Base-by-base conservation (phyloP, 2,888 invertebrate genomes). In the Xiphydria camelus region DNA sequence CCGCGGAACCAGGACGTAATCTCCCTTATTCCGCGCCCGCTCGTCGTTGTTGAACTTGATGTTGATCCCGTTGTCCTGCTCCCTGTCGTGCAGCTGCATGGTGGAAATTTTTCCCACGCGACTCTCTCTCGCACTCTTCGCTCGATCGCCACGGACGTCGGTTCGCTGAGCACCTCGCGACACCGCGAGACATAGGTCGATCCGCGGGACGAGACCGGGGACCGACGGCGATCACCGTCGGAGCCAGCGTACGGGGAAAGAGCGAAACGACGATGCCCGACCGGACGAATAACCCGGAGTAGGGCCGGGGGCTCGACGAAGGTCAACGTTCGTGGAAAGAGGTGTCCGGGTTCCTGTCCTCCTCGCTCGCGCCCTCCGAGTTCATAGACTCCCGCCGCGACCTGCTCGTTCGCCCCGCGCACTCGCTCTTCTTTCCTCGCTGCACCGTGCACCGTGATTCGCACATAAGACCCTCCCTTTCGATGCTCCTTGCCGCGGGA, bases 21-120 rank as follows among this genome's bases (percentile, higher is more conserved):
- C 66, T 20, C 64, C 65, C 43, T 61, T 66, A n/a, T n/a, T n/a
- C n/a, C n/a, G n/a, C n/a, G n/a, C n/a, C 22, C 56, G 59, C 17
- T 59, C 64, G 33, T 50, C 49, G 29, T 64, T 37, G 10, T 67
- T 67, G 49, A 74, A 70, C 51, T 70, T 72, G 43, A 73, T 73
- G 63, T 65, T 70, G 52, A 75, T 71, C 33, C 74, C 74, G 62
- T 70, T 70, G 62, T 72, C 74, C 49, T 67, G 68, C 48, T 71
- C 68, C 48, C 69, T 70, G 52, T 64, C 68, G 45, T 60, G 62
- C 43, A 44, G 36, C 48, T 57, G 62, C 62, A 68, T 66, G n/a
- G n/a, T n/a, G n/a, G n/a, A n/a, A n/a, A n/a, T n/a, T n/a, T n/a
- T n/a, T n/a, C n/a, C n/a, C n/a, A n/a, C n/a, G n/a, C n/a, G n/a